Evolutionary conservation across 1,140 invertebrate genomes (phyloP).

Genomic region (Nymphalis io): DNA sequence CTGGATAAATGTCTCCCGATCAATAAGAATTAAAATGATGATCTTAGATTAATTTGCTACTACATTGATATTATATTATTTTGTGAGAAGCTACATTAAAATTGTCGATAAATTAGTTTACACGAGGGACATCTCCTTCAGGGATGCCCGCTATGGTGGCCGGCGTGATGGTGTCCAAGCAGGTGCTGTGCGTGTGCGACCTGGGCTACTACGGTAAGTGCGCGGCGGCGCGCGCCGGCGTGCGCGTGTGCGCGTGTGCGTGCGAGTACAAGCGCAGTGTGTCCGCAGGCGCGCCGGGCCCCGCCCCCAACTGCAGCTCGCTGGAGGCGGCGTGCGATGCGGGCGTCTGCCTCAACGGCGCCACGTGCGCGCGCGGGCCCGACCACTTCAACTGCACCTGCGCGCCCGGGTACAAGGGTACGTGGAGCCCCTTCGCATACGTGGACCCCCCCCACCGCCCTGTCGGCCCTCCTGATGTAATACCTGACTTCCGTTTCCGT

Average conservation of each 20-base stretch:
- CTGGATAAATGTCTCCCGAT: no score
- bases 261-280: slow-evolving; percentile 77
- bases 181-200: slow-evolving; percentile 84
- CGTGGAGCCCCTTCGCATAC: not conserved
- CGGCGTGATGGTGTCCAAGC: slow-evolving; percentile 56
- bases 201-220: slow-evolving; percentile 85
- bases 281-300: slow-evolving; percentile 86
- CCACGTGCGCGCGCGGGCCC: slow-evolving; percentile 79
- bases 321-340: slow-evolving; percentile 82
- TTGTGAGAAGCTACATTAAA: no score
- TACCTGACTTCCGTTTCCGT: no score
- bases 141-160: slow-evolving; percentile 53
- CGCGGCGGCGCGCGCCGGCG: not conserved
- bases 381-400: slow-evolving; percentile 87
- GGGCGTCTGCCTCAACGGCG: slow-evolving; percentile 81
- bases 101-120: no score
- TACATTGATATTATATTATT: no score
- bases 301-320: slow-evolving; percentile 84
- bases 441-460: no score
- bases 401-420: slow-evolving; percentile 86
- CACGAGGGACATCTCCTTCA: slow-evolving; percentile 32
- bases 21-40: no score
- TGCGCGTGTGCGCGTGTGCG: slow-evolving; percentile 72
- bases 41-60: no score
- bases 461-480: no score